phyloP scores from a whole-genome alignment of 2,113 vertebrate genomes.

The Hucho hucho region DNA sequence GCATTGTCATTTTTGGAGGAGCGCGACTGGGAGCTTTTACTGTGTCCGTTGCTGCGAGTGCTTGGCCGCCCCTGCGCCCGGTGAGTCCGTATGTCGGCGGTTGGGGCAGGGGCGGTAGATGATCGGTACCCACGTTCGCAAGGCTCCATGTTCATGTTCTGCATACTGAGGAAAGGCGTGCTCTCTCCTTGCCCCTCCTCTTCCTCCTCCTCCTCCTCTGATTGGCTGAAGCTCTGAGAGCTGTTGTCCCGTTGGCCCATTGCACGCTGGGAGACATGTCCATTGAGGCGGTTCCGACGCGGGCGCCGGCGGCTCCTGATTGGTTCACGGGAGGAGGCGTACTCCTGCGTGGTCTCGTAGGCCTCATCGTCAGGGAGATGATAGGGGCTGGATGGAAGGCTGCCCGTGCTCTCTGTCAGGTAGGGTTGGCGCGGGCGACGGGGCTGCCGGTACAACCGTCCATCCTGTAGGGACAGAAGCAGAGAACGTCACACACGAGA shows the following conservation, averaged over 20 bases:
- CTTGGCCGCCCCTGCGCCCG: constrained; percentile 80
- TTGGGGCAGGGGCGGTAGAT: constrained; percentile 61
- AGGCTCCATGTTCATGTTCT: constrained; percentile 80
- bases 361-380: constrained; percentile 91
- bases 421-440: constrained; percentile 76
- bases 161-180: constrained; percentile 94
- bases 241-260: constrained; percentile 85
- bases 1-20: constrained; percentile 84
- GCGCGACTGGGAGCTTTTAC: constrained; percentile 76
- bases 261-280: constrained; percentile 85
- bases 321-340: constrained; percentile 84
- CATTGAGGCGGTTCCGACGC: constrained; percentile 89
- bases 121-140: constrained; percentile 76
- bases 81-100: constrained; percentile 89
- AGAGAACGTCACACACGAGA: background rate
- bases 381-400: constrained; percentile 93
- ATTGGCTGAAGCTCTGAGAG: constrained; percentile 90
- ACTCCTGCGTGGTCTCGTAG: constrained; percentile 97
- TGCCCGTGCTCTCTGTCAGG: constrained; percentile 89
- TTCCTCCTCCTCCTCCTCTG: constrained; percentile 83
- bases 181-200: constrained; percentile 82
- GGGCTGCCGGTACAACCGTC: constrained; percentile 84
- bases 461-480: constrained; percentile 69
- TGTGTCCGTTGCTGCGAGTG: constrained; percentile 78
- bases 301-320: constrained; percentile 80